phyloP scores from a whole-genome alignment of 1,140 invertebrate species.

The Teleopsis dalmanni region DNA sequence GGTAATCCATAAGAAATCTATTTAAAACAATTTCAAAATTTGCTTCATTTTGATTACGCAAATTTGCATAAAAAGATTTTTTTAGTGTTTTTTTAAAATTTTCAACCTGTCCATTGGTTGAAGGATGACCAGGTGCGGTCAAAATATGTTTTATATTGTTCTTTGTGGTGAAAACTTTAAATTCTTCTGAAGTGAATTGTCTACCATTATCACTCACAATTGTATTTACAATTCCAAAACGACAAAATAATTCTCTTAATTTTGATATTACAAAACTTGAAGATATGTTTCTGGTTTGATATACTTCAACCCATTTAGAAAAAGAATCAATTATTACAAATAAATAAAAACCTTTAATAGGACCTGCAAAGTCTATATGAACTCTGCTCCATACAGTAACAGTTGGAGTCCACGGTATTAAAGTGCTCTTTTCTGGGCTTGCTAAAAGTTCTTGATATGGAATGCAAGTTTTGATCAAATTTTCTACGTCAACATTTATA shows the following conservation, averaged over 20 bases:
- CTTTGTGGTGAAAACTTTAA: slow-evolving; percentile 1
- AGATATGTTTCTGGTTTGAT: too few species aligned
- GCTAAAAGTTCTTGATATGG: background rate
- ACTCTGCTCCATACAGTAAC: slow-evolving; percentile 1
- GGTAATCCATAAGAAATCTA: slow-evolving; percentile 9
- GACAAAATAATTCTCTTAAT: slow-evolving; percentile 4
- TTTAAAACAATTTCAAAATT: slow-evolving; percentile 2
- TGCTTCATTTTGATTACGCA: background rate
- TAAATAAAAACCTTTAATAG: too few species aligned
- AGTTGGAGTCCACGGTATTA: slow-evolving; percentile 9
- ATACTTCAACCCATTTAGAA: too few species aligned
- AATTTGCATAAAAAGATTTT: slow-evolving; percentile 8
- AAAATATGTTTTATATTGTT: slow-evolving; percentile 3
- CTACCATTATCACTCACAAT: slow-evolving; percentile 3
- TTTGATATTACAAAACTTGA: slow-evolving; percentile 3
- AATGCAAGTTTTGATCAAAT: slow-evolving; percentile 6
- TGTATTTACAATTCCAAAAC: slow-evolving; percentile 1
- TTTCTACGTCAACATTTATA: background rate
- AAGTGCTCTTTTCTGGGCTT: slow-evolving; percentile 8
- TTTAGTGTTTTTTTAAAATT: slow-evolving; percentile 3
- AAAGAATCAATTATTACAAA: too few species aligned
- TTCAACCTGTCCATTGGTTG: slow-evolving; percentile 2
- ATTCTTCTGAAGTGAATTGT: slow-evolving; percentile 8
- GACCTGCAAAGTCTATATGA: too few species aligned
- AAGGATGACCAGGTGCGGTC: background rate